Base-by-base conservation (phyloP, 2,797 vertebrate species). In the Esox lucius region DNA sequence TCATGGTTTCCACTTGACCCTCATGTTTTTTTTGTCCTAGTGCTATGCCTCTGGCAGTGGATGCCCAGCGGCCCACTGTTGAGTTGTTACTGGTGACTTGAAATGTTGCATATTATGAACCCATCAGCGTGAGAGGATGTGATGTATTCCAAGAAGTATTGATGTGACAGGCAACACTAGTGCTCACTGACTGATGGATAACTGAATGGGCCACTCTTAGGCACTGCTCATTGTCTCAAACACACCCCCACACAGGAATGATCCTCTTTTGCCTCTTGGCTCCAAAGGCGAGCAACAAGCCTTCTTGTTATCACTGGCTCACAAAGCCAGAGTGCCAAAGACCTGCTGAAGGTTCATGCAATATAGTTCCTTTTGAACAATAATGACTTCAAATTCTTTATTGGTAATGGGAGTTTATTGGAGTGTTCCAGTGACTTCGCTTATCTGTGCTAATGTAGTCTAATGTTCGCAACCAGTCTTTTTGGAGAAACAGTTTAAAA, bases 251-350 rank as follows among this genome's bases (percentile, higher is more conserved):
- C 77, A 42, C 51, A 70, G 48, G 75, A 72, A 53, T 75, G 53
- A 74, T n/a, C 69, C 62, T 51, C 48, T 78, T 79, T 82, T 71
- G 72, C 70, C 72, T 75, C 24, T n/a, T 56, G 19, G 24, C 59
- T 24, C 31, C 22, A 33, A 42, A n/a, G 39, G 31, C 12, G 24
- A 24, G 22, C n/a, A 24, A 73, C 35, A 7, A 62, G 42, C 69
- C 64, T 35, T 81, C 75, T 76, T 70, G 68, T 76, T 78, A 71
- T 76, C 31, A 35, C 62, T 59, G 12, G 78, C 8, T 26, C 75
- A 61, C 69, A 71, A 39, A 67, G 51, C 68, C 75, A 46, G 59
- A 39, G 13, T 48, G 33, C 48, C 11, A 73, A 16, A 31, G 17
- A 12, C 22, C 22, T 24, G 56, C 24, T 61, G 9, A 24, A 61